Percentiles rank a stretch among this genome's conserved stretches.
Evolutionary conservation across 2,113 vertebrate species (phyloP).

Genomic region (Tenebrosternarchus preto): DNA sequence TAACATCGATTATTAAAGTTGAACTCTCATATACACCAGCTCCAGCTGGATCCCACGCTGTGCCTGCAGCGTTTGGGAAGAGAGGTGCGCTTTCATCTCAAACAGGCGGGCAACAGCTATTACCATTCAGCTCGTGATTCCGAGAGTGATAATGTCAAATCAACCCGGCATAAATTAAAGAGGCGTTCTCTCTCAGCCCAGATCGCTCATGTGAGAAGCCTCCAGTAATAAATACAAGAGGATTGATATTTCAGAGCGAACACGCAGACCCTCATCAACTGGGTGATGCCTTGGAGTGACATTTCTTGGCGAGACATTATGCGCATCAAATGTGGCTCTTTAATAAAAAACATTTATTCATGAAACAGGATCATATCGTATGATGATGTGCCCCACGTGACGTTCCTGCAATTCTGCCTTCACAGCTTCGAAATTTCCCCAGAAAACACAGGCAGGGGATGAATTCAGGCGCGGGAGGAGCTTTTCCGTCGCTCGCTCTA

Average conservation of each 20-base stretch:
- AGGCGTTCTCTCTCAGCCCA: slow-evolving; percentile 49
- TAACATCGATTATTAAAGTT: slow-evolving; percentile 1
- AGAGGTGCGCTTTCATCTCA: slow-evolving; percentile 5
- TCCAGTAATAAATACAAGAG: slow-evolving; percentile 57
- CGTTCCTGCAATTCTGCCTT: slow-evolving; percentile 32
- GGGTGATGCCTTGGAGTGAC: slow-evolving; percentile 39
- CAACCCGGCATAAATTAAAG: slow-evolving; percentile 69
- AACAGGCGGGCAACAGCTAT: slow-evolving; percentile 54
- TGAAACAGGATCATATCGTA: slow-evolving; percentile 67
- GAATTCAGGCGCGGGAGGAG: slow-evolving; percentile 29
- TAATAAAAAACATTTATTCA: slow-evolving; percentile 60
- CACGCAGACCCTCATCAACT: slow-evolving; percentile 21
- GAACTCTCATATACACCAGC: neutral
- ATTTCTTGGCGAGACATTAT: slow-evolving; percentile 63
- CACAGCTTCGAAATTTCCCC: slow-evolving; percentile 26
- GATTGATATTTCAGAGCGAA: slow-evolving; percentile 56
- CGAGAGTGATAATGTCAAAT: slow-evolving; percentile 63
- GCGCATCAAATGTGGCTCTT: slow-evolving; percentile 40
- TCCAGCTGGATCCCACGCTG: neutral
- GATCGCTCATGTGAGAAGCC: slow-evolving; percentile 36
- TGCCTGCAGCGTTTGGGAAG: neutral
- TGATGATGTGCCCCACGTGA: slow-evolving; percentile 42
- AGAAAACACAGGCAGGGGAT: slow-evolving; percentile 21
- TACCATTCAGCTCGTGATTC: slow-evolving; percentile 56
- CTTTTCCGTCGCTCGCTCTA: slow-evolving; percentile 14